Base-by-base conservation (phyloP, 2,888 invertebrate species). In the Apodemia hepburni region DNA sequence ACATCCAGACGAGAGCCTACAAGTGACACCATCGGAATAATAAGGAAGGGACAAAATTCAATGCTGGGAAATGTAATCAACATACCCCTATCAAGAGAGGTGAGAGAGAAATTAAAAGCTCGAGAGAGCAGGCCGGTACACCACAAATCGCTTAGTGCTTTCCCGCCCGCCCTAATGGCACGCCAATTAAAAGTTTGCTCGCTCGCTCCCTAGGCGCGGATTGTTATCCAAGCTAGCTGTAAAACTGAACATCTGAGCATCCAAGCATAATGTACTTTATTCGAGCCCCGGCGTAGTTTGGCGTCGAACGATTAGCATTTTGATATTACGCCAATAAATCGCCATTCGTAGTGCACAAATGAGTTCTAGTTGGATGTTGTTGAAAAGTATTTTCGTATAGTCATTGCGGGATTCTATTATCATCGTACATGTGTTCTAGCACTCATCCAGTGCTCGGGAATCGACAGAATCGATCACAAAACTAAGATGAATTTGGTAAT, bases 81-180 rank as follows among this genome's bases (percentile, higher is more conserved):
- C 75, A 74, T 76, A 77, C 73, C 76, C 74, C 76, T 74, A 75
- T 71, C 68, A 71, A 75, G 77, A 54, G 54, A 84, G 87, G 85
- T 85, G 84, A 80, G 84, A 81, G 77, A 80, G 82, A 76, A 86
- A 85, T 85, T 84, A 86, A 87, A 86, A 85, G 75, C 78, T 75
- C 75, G 73, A 69, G 77, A 78, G 77, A 86, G 86, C 83, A 81
- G 86, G 83, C 84, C 84, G 86, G 84, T 87, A 91, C 90, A 90
- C 89, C 91, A 89, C 90, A 90, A 90, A 90, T 87, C 90, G 91
- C 89, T 91, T 90, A 90, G 87, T 85, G 85, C 82, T 83, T 80
- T 77, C 84, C 51, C 87, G 81, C 86, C 85, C 84, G 82, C 79
- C 81, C 86, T 92, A 92, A 92, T 92, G 91, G 88, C 91, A 87